Evolutionary conservation across 2,797 vertebrate species (phyloP).

Genomic region (Morelia viridis): DNA sequence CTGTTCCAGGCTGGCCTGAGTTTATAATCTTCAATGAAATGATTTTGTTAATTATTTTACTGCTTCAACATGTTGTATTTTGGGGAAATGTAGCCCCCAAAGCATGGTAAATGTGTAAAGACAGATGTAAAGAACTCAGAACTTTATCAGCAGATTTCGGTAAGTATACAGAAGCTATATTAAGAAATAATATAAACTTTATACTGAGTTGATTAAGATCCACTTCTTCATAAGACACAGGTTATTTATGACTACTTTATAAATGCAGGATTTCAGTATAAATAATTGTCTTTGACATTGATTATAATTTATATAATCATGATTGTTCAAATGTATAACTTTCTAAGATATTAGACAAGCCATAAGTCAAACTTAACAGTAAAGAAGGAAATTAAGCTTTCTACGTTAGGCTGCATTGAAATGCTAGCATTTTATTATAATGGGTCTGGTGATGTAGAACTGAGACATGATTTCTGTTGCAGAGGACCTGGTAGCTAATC

Average conservation of each 20-base stretch:
- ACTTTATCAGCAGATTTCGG: background rate
- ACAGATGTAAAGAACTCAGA: background rate
- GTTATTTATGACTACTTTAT: slow-evolving; percentile 66
- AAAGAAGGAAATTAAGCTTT: slow-evolving; percentile 60
- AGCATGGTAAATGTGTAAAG: background rate
- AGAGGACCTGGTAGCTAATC: slow-evolving; percentile 71
- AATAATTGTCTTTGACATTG: slow-evolving; percentile 65
- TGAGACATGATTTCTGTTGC: slow-evolving; percentile 74
- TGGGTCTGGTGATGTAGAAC: slow-evolving; percentile 70
- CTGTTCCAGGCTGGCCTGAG: background rate
- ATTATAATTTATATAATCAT: slow-evolving; percentile 72
- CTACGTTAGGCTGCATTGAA: slow-evolving; percentile 68
- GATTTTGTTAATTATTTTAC: background rate
- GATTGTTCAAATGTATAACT: slow-evolving; percentile 66
- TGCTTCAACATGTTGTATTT: background rate
- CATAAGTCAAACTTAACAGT: slow-evolving; percentile 67
- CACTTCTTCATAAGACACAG: slow-evolving; percentile 60
- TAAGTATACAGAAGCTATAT: slow-evolving; percentile 15
- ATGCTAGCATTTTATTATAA: slow-evolving; percentile 71
- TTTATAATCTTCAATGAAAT: background rate
- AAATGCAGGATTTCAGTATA: slow-evolving; percentile 66
- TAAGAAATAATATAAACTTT: slow-evolving; percentile 25
- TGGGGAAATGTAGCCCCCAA: background rate
- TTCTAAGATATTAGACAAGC: slow-evolving; percentile 64
- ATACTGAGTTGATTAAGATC: slow-evolving; percentile 59